Conservation (phyloP, 1,140 invertebrate genomes). For the Whitmania pigra region DNA sequence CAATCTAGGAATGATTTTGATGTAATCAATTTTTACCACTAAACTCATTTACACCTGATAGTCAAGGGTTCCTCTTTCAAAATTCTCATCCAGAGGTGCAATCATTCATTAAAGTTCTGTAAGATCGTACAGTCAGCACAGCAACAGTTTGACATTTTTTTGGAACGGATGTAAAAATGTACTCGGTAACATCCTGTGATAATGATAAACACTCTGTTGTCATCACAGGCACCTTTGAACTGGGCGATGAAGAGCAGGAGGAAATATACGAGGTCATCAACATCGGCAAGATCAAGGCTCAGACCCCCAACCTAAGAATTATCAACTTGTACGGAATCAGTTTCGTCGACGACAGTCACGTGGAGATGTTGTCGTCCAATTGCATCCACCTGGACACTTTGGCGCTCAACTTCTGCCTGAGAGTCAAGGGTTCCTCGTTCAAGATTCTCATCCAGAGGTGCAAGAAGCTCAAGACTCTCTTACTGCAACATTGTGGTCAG, state of each 20-base stretch:
- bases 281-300: conserved; percentile 54
- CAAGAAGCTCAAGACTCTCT: conserved; percentile 72
- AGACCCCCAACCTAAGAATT: conserved; percentile 67
- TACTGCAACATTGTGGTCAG: conserved; percentile 88
- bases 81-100: conserved; percentile 79
- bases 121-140: too few relatives aligned
- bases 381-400: conserved; percentile 80
- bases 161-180: too few relatives aligned
- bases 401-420: conserved; percentile 87
- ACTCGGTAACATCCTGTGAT: too few relatives aligned
- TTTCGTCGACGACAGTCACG: conserved; percentile 95
- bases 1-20: too few relatives aligned
- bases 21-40: too few relatives aligned
- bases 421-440: conserved; percentile 90
- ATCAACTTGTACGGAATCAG: conserved; percentile 68
- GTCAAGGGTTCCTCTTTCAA: conserved; percentile 93
- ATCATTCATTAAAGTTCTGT: conserved; percentile 33
- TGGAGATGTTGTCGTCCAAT: conserved; percentile 73
- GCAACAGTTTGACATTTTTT: too few relatives aligned
- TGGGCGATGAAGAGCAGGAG: conserved; percentile 90
- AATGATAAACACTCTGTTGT: too few relatives aligned
- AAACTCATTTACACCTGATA: conserved; percentile 56
- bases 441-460: conserved; percentile 87
- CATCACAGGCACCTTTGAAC: conserved; percentile 79
- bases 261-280: conserved; percentile 99